Evolutionary conservation across 2,113 vertebrate species (phyloP).

Genomic region (Peromyscus californicus): DNA sequence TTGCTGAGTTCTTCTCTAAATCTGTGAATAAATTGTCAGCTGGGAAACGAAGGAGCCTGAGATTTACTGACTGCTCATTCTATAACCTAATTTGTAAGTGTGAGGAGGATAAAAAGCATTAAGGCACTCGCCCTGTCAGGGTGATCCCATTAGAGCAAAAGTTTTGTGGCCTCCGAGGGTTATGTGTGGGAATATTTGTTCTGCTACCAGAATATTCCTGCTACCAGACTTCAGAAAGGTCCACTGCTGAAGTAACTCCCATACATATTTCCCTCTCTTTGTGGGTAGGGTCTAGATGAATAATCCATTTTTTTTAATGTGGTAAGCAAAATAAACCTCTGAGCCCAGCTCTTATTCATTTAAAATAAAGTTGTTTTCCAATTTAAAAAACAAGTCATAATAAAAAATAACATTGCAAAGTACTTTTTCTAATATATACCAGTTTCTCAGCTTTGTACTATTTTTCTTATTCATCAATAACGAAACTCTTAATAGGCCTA

Average conservation of each 20-base stretch:
- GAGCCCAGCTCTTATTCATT: background rate
- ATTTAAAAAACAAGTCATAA: background rate
- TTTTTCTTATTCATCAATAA: slow-evolving; percentile 47
- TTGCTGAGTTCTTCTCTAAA: background rate
- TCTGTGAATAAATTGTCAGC: background rate
- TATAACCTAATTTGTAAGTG: background rate
- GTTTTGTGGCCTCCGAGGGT: background rate
- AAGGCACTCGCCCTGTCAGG: background rate
- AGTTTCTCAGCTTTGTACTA: background rate
- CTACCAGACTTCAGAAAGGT: background rate
- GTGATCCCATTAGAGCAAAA: background rate
- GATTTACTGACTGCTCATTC: background rate
- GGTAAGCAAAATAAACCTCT: slow-evolving; percentile 48
- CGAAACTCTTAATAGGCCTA: slow-evolving; percentile 40
- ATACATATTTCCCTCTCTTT: background rate
- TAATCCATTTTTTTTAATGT: slow-evolving; percentile 11
- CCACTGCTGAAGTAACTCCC: slow-evolving; percentile 30
- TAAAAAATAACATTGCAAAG: slow-evolving; percentile 26
- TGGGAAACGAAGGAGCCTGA: background rate
- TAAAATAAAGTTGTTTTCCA: slow-evolving; percentile 31
- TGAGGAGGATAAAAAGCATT: background rate
- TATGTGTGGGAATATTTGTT: background rate
- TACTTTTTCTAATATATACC: background rate
- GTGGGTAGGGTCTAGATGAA: background rate
- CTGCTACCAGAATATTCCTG: background rate